Evolutionary conservation across 2,113 vertebrate species (phyloP).

Genomic region (Aepyceros melampus): DNA sequence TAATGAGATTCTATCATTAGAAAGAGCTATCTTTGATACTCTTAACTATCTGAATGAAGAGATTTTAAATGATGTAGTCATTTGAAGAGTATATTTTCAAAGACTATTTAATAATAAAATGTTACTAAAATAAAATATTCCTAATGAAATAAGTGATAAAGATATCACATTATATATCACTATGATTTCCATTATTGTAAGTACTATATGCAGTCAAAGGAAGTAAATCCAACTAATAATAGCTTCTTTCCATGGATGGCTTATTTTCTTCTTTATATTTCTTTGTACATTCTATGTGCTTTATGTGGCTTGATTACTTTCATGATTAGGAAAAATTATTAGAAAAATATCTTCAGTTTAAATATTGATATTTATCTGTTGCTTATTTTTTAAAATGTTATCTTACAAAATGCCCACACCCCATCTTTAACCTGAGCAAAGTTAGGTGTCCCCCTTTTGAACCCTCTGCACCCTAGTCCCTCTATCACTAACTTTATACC

Average conservation of each 20-base stretch:
- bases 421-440: background rate
- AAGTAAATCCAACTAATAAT: background rate
- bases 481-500: background rate
- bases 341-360: background rate
- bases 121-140: background rate
- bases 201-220: background rate
- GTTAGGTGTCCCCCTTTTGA: background rate
- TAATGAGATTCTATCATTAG: background rate
- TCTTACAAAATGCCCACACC: background rate
- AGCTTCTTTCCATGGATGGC: background rate
- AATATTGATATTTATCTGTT: background rate
- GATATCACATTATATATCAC: background rate
- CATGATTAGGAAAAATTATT: background rate
- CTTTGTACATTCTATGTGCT: background rate
- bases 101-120: background rate
- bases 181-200: background rate
- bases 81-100: background rate
- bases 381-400: background rate
- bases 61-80: background rate
- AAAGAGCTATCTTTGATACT: background rate
- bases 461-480: background rate
- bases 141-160: background rate
- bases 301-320: background rate
- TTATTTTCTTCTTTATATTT: slow-evolving; percentile 22
- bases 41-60: background rate